Evolutionary conservation across 2,113 vertebrate genomes (phyloP).

Genomic region (Neolamprologus cancellatus): DNA sequence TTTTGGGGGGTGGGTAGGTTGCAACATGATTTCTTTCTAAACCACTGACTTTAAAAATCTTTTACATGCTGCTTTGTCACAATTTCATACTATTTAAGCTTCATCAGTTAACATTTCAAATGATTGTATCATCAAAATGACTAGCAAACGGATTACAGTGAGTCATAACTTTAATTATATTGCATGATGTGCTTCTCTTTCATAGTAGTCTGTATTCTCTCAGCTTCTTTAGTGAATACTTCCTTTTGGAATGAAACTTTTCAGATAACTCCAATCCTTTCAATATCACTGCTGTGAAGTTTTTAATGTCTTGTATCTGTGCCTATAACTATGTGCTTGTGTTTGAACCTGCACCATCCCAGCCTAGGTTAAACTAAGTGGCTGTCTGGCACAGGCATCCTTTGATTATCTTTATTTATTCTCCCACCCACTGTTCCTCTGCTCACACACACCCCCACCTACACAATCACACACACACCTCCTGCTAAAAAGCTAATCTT

Average conservation of each 20-base stretch:
- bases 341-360: neutral
- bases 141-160: conserved; percentile 8
- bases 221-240: neutral
- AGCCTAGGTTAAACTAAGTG: conserved; percentile 53
- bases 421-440: neutral
- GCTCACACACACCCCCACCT: neutral
- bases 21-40: neutral
- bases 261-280: neutral
- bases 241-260: conserved; percentile 2
- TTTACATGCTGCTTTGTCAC: neutral
- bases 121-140: conserved; percentile 29
- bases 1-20: accelerated
- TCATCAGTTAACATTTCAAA: conserved; percentile 10
- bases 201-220: neutral
- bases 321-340: neutral
- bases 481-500: conserved; percentile 65
- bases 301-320: neutral
- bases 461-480: neutral
- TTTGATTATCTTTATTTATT: conserved; percentile 61
- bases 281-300: neutral
- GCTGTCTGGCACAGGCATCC: conserved; percentile 41
- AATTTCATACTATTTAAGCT: conserved; percentile 5
- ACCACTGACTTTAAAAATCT: neutral
- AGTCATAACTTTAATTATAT: conserved; percentile 20
- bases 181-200: conserved; percentile 15